Percentiles rank a stretch among this genome's conserved stretches.
Conservation (phyloP, 2,797 vertebrate species). For the Leuciscus waleckii region DNA sequence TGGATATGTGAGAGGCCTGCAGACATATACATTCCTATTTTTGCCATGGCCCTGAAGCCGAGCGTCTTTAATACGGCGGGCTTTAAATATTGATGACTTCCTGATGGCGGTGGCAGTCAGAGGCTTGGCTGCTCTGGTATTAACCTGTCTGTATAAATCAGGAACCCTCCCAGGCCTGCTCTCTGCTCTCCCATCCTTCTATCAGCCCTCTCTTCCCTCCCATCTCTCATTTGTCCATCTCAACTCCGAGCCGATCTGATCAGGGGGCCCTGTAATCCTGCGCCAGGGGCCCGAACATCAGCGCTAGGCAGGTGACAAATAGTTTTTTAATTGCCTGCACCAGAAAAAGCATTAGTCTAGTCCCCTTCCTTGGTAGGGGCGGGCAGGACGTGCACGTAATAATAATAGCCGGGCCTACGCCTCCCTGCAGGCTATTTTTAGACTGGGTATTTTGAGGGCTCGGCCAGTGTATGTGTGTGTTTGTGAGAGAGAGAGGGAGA, state of each 20-base stretch:
- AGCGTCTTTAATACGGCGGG: constrained; percentile 76
- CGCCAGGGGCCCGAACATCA: constrained; percentile 77
- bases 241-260: constrained; percentile 25
- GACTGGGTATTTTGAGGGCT: constrained; percentile 75
- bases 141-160: constrained; percentile 86
- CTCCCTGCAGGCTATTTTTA: constrained; percentile 77
- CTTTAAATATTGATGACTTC: constrained; percentile 84
- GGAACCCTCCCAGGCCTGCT: constrained; percentile 67
- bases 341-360: constrained; percentile 89
- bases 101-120: constrained; percentile 79
- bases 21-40: constrained; percentile 56
- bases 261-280: constrained; percentile 63
- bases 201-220: constrained; percentile 36
- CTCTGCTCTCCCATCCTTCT: constrained; percentile 52
- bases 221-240: constrained; percentile 43
- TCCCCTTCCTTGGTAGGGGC: constrained; percentile 80
- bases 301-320: constrained; percentile 88
- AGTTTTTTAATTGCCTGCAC: constrained; percentile 93
- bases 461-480: constrained; percentile 51
- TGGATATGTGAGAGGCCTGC: constrained; percentile 9
- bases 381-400: constrained; percentile 79
- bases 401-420: constrained; percentile 76
- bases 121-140: constrained; percentile 77
- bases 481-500: constrained; percentile 33
- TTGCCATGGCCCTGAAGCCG: constrained; percentile 71